Evolutionary conservation across 2,113 vertebrate genomes (phyloP), one percentile per base, ranked within the genome.

Genomic region (Ursus arctos): DNA sequence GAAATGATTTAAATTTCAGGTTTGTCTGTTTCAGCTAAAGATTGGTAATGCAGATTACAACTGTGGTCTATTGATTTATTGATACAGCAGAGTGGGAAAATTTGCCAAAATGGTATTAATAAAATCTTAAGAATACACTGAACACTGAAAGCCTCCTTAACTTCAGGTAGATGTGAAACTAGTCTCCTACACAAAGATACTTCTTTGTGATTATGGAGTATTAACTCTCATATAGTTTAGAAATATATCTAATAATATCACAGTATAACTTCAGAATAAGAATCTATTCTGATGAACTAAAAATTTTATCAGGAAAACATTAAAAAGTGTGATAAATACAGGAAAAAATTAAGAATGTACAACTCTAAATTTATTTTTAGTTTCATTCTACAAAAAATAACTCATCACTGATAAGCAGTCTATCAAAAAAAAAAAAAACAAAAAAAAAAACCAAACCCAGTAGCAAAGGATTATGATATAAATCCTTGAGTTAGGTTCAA

Each of bases 341-440:
- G 28, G 43, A 80, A 95, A 55, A 74, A 69, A 72, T 82, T 53
- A 61, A 71, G 6, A 59, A 94, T 83, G 47, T 94, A 0, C 15
- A 67, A 91, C n/a, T 53, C n/a, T 88, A 65, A 93, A 84, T 79
- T 92, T 77, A 97, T 24, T 94, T 85, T 92, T 86, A 63, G 36
- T 21, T 88, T 82, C 79, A 88, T 61, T 82, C 53, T 61, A 40
- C 21, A 76, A 97, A 83, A 93, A 91, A 76, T 49, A 95, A 72
- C 12, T 88, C 71, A 82, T 47, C 24, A 92, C 31, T 26, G 21
- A 81, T 43, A 85, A 94, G 33, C 10, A 80, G 11, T 49, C 31
- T 80, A 81, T 69, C 26, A 88, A 74, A 49, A 31, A 85, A 49
- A 31, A 85, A 84, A 74, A 81, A 40, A 36, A 36, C 36, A 43